Percentiles rank a stretch among this genome's conserved stretches.
These are phyloP conservation scores for Drosophila nasuta DNA, from an alignment of 1,140 invertebrate species.

Conservation along the genomic window DNA sequence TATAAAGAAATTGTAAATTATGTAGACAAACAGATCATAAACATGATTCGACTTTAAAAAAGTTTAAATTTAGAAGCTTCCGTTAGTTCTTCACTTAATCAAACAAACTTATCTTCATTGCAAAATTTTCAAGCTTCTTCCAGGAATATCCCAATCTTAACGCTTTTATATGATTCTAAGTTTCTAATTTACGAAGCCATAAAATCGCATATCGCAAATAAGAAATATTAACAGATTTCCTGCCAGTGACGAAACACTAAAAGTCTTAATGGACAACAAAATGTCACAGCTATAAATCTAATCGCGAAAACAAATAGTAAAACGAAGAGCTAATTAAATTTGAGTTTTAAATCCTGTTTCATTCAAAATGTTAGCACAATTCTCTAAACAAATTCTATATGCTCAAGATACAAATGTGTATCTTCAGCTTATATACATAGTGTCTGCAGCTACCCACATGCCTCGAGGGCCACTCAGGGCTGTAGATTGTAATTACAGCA, in stretches of 20 bases:
- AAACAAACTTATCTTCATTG: no score
- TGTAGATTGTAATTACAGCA: constrained; percentile 57
- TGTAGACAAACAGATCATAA: no score
- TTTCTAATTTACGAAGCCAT: constrained; percentile 18
- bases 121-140: no score
- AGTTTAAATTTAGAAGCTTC: no score
- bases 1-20: constrained; percentile 17
- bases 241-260: background rate
- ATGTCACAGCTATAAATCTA: constrained; percentile 11
- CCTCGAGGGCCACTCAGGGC: constrained; percentile 3
- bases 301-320: background rate
- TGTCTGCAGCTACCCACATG: constrained; percentile 21
- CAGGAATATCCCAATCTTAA: constrained; percentile 1
- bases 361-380: constrained; percentile 16
- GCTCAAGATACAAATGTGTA: constrained; percentile 25
- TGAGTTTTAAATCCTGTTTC: background rate
- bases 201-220: constrained; percentile 2
- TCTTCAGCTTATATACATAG: constrained; percentile 8
- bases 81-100: no score
- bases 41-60: no score
- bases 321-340: constrained; percentile 9
- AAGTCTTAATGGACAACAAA: background rate
- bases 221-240: constrained; percentile 2
- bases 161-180: background rate
- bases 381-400: constrained; percentile 12